These are phyloP conservation scores for Propsilocerus akamusi DNA, from an alignment of 1,140 invertebrate species.

Conservation along the genomic window DNA sequence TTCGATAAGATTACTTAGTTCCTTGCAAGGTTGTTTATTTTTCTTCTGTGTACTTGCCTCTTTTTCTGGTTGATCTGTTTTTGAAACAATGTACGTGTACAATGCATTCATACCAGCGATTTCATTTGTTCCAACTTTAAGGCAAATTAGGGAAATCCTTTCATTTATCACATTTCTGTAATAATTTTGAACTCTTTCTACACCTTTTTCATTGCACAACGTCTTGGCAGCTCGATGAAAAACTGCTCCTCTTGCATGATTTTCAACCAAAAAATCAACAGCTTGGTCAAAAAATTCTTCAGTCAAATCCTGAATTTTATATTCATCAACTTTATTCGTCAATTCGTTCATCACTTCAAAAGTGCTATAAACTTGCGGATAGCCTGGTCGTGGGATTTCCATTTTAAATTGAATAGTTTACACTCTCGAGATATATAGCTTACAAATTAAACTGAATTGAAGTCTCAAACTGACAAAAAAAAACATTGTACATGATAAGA, in stretches of 20 bases:
- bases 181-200: background rate
- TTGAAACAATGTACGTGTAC: too few species aligned
- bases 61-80: too few species aligned
- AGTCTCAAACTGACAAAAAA: too few species aligned
- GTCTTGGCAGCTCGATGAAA: conserved; percentile 1
- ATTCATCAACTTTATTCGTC: background rate
- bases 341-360: background rate
- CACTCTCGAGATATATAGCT: too few species aligned
- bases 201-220: background rate
- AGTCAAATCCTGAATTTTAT: conserved; percentile 3
- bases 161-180: background rate
- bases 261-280: background rate
- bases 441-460: too few species aligned
- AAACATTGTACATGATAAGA: too few species aligned
- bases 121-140: background rate
- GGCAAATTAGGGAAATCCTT: background rate
- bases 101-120: background rate
- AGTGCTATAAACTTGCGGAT: background rate
- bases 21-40: too few species aligned
- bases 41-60: too few species aligned
- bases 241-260: background rate
- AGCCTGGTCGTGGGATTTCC: too few species aligned
- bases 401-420: too few species aligned
- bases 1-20: background rate
- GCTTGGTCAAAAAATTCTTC: background rate